These are phyloP conservation scores for Maconellicoccus hirsutus DNA, from an alignment of 1,140 invertebrate genomes.

Conservation along the genomic window DNA sequence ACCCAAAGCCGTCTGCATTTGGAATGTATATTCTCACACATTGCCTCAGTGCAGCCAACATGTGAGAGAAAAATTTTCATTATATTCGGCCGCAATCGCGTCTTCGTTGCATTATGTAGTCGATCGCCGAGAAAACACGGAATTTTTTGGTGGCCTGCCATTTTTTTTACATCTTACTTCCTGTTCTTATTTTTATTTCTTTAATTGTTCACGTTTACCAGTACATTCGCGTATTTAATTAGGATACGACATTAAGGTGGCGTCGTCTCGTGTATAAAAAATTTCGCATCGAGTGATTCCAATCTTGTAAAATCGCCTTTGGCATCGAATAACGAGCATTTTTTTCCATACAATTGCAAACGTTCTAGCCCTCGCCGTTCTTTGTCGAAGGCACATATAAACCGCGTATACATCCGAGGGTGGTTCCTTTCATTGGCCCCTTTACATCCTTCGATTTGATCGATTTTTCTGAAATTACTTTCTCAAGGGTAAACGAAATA, in stretches of 20 bases:
- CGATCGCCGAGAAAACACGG: neutral
- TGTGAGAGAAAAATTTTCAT: neutral
- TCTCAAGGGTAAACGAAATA: too few species aligned
- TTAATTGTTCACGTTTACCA: neutral
- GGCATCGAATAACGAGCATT: too few species aligned
- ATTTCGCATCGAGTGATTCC: too few species aligned
- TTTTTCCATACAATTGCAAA: too few species aligned
- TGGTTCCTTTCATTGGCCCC: too few species aligned
- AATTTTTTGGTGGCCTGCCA: neutral
- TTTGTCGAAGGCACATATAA: too few species aligned
- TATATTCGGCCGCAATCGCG: neutral
- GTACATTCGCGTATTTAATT: neutral
- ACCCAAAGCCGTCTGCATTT: neutral
- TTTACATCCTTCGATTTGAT: too few species aligned
- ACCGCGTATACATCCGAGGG: too few species aligned
- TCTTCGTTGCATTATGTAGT: neutral
- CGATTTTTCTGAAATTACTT: too few species aligned
- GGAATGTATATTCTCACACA: slow-evolving; percentile 3
- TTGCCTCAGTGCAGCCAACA: slow-evolving; percentile 6
- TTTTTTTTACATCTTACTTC: neutral
- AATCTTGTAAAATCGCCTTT: too few species aligned
- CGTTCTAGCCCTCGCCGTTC: too few species aligned
- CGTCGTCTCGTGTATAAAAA: too few species aligned
- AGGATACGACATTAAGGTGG: neutral
- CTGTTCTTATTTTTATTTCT: neutral